phyloP scores from a whole-genome alignment of 1,140 invertebrate species.

The Drosophila pseudoobscura region DNA sequence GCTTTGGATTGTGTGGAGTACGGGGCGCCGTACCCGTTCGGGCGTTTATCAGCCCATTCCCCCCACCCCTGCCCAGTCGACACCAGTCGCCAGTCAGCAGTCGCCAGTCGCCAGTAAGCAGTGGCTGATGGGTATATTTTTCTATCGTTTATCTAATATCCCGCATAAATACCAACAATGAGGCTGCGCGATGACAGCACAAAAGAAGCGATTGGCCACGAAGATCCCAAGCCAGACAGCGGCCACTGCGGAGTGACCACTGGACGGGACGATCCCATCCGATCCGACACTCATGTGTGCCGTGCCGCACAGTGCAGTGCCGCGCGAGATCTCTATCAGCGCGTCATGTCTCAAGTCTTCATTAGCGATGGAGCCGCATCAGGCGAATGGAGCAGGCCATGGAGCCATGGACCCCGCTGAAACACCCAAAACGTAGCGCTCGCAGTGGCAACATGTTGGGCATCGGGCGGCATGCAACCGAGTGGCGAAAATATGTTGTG shows the following conservation, averaged over 20 bases:
- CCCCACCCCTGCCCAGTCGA: background rate
- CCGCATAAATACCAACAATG: constrained; percentile 33
- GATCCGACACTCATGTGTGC: constrained; percentile 30
- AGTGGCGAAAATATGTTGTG: constrained; percentile 51
- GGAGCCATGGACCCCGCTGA: constrained; percentile 1
- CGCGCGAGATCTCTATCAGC: constrained; percentile 64
- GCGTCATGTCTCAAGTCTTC: constrained; percentile 78
- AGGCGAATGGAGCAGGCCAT: constrained; percentile 12
- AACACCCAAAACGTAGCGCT: constrained; percentile 23
- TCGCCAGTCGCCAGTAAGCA: no score
- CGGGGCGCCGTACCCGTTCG: background rate
- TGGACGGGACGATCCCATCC: no score
- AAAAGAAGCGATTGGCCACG: background rate
- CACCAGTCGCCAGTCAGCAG: no score
- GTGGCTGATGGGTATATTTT: no score
- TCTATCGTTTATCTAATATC: constrained; percentile 18
- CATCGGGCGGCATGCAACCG: constrained; percentile 37
- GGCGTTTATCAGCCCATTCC: constrained; percentile 61
- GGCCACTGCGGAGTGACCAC: constrained; percentile 8
- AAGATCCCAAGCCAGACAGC: background rate
- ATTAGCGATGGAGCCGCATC: constrained; percentile 60
- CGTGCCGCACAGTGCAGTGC: constrained; percentile 13
- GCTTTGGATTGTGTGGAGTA: background rate
- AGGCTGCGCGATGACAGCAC: constrained; percentile 34
- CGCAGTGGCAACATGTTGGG: constrained; percentile 29